Base-by-base conservation (phyloP, 2,797 vertebrate species). In the Meriones psammophilus region DNA sequence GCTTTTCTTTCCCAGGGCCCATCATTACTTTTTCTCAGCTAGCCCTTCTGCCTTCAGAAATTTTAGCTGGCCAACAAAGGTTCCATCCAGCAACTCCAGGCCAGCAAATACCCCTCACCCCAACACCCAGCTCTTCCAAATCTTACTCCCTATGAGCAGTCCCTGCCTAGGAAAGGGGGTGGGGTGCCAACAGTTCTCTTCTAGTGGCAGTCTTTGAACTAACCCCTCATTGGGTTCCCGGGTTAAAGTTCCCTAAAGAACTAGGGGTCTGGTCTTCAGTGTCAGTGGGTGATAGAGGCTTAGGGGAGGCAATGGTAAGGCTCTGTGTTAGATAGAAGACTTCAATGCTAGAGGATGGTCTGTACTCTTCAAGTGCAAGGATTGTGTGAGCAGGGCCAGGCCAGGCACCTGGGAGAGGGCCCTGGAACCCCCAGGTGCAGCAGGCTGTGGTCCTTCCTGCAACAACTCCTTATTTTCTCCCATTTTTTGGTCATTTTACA, bases 401-500 rank as follows among this genome's bases (percentile, higher is more conserved):
- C 24, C 26, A 54, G n/a, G 64, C 17, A 26, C 46, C 50, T 56
- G n/a, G n/a, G n/a, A 91, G 64, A 69, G 54, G 20, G 46, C 46
- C 30, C 9, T 4, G 39, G 68, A n/a, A 8, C 39, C 54, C 62
- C 71, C 62, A 26, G 62, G 60, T 8, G 8, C 86, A 62, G 79
- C 46, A 1, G 60, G 54, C 62, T 86, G 22, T 14, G 36, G 39
- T 56, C 24, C 1, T 22, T 1, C 60, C 54, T 54, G 13, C 10
- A 5, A 39, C 0, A 2, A 39, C 28, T 42, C 36, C 68, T 81
- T 60, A 28, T 88, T 96, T 88, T 77, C 81, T 33, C 30, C 74
- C 78, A 86, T 14, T 24, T 74, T 85, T 76, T 74, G 54, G 85
- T 68, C 60, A 54, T 80, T 90, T 92, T 90, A 62, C 68, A 76